Evolutionary conservation across 2,797 vertebrate genomes (phyloP).

Genomic region (Sylvilagus floridanus): DNA sequence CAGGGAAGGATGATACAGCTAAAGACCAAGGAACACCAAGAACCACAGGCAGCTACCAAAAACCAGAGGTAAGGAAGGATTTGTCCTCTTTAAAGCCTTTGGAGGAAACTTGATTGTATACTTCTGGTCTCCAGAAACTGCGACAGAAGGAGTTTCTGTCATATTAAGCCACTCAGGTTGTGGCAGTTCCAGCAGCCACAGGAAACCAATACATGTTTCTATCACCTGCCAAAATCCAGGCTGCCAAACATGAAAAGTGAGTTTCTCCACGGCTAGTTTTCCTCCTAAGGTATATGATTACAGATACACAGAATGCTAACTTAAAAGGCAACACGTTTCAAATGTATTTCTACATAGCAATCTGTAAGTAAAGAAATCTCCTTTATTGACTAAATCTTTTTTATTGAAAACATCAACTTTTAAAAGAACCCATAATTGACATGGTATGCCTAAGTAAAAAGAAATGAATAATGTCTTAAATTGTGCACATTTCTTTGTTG

Average conservation of each 20-base stretch:
- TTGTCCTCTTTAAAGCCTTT: not conserved
- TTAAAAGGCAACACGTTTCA: not conserved
- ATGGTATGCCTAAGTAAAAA: not conserved
- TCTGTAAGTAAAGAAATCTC: not conserved
- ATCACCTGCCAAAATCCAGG: not conserved
- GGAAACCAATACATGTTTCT: not conserved
- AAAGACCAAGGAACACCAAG: not conserved
- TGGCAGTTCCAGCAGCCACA: not conserved
- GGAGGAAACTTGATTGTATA: not conserved
- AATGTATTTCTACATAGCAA: constrained; percentile 10
- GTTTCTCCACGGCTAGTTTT: not conserved
- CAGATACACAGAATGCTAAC: not conserved
- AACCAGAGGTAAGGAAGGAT: not conserved
- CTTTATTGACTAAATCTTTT: not conserved
- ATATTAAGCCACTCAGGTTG: not conserved
- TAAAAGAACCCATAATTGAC: not conserved
- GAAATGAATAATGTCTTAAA: not conserved
- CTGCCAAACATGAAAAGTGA: not conserved
- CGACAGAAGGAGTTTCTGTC: not conserved
- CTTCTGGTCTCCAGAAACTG: not conserved
- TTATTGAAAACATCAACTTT: constrained; percentile 11
- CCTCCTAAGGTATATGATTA: not conserved
- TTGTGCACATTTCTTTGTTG: not conserved
- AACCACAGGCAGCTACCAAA: not conserved
- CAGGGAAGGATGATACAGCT: not conserved